These are phyloP conservation scores for Pteria penguin DNA, from an alignment of 2,888 invertebrate species.

Conservation along the genomic window DNA sequence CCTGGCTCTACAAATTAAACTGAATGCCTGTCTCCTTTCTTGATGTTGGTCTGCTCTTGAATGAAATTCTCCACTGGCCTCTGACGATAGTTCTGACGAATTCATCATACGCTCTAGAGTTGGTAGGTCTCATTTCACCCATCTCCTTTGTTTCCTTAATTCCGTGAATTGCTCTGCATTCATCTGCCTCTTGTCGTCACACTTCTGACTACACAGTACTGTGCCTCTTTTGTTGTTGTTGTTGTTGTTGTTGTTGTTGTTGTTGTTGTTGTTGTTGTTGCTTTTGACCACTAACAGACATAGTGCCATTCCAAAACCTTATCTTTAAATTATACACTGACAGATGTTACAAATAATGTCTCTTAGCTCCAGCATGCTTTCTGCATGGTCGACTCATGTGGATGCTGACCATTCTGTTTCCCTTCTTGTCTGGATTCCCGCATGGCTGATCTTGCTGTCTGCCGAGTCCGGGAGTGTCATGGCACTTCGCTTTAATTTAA, in stretches of 20 bases:
- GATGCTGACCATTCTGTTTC: conserved; percentile 33
- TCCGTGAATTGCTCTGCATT: not conserved
- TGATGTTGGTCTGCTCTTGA: not conserved
- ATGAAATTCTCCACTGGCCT: conserved; percentile 5
- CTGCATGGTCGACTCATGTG: conserved; percentile 10
- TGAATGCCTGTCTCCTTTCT: too few relatives aligned
- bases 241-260: too few relatives aligned
- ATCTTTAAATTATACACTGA: not conserved
- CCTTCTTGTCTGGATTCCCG: too few relatives aligned
- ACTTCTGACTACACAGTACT: too few relatives aligned
- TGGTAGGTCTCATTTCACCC: too few relatives aligned
- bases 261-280: too few relatives aligned
- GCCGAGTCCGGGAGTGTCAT: too few relatives aligned
- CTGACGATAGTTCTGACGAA: conserved; percentile 5
- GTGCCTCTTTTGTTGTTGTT: too few relatives aligned
- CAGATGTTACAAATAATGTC: conserved; percentile 8
- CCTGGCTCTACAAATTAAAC: too few relatives aligned
- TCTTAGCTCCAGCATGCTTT: conserved; percentile 11
- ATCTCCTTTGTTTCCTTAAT: conserved; percentile 9
- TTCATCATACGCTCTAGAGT: not conserved
- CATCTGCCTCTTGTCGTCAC: too few relatives aligned
- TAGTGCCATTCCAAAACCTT: conserved; percentile 2
- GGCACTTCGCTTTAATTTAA: too few relatives aligned
- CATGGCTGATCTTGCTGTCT: conserved; percentile 22
- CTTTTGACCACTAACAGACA: conserved; percentile 13